Conservation (phyloP, 1,140 invertebrate genomes). For the Platyura marginata region DNA sequence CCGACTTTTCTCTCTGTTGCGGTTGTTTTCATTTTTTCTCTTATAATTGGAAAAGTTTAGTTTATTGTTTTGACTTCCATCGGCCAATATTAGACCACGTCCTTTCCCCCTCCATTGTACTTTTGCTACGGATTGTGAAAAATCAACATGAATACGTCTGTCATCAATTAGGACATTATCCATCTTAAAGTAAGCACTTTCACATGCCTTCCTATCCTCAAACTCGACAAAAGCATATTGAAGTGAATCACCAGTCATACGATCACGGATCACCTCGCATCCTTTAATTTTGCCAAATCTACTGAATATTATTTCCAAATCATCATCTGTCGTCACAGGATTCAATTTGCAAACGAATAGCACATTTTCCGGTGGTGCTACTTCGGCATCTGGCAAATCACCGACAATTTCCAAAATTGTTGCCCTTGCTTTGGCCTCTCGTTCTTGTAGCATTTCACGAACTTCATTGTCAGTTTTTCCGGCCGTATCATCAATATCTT, state of each 20-base stretch:
- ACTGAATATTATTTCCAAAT: conserved; percentile 95
- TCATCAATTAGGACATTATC: conserved; percentile 99
- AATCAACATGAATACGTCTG: conserved; percentile 96
- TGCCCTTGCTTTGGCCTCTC: conserved; percentile 89
- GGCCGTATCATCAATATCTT: conserved; percentile 81
- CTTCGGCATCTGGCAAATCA: conserved; percentile 91
- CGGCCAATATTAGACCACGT: conserved; percentile 12
- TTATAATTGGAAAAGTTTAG: not conserved
- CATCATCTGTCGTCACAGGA: conserved; percentile 94
- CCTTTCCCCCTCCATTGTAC: conserved; percentile 76
- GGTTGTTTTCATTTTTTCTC: not conserved
- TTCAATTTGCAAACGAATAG: conserved; percentile 99
- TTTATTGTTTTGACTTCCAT: not conserved
- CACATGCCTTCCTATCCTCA: conserved; percentile 84
- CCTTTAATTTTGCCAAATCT: conserved; percentile 86
- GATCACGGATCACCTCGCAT: conserved; percentile 96
- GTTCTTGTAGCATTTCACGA: conserved; percentile 70
- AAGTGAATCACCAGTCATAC: conserved; percentile 81
- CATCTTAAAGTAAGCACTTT: conserved; percentile 99
- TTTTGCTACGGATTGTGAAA: conserved; percentile 95
- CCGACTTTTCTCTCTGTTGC: not conserved
- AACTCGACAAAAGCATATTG: conserved; percentile 99
- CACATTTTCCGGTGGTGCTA: conserved; percentile 97
- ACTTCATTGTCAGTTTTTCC: conserved; percentile 72
- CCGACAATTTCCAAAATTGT: conserved; percentile 98